Evolutionary conservation across 2,888 invertebrate genomes (phyloP).

Genomic region (Ornithoptera priamus): DNA sequence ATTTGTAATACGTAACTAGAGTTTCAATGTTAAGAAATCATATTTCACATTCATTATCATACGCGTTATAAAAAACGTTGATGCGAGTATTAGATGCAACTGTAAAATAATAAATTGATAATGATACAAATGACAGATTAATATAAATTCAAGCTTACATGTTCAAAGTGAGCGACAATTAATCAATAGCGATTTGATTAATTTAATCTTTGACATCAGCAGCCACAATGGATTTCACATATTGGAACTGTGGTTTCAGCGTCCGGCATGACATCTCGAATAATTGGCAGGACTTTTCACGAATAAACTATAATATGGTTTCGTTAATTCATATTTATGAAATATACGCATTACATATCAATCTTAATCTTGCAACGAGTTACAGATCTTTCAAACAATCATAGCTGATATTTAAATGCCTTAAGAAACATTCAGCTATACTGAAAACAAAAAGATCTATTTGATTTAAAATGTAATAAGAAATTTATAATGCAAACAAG

Average conservation of each 20-base stretch:
- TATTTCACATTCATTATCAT: not conserved
- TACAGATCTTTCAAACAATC: too few species aligned
- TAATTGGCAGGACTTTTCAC: not conserved
- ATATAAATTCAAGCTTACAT: not conserved
- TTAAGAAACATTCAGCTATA: too few species aligned
- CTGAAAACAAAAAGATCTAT: too few species aligned
- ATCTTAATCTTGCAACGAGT: too few species aligned
- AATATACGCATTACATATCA: not conserved
- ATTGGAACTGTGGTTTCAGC: constrained; percentile 2
- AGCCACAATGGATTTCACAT: not conserved
- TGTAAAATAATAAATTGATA: constrained; percentile 2
- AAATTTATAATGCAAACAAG: too few species aligned
- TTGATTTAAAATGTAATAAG: too few species aligned
- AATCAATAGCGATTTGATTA: constrained; percentile 4
- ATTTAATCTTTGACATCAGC: not conserved
- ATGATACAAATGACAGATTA: not conserved
- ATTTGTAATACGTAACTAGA: not conserved
- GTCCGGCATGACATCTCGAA: not conserved
- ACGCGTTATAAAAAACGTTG: not conserved
- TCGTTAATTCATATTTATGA: not conserved
- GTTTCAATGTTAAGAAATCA: not conserved
- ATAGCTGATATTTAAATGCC: too few species aligned
- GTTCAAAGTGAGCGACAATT: not conserved
- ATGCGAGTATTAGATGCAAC: not conserved
- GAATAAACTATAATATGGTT: not conserved